Evolutionary conservation across 2,888 invertebrate genomes (phyloP).

Genomic region (Conistra vaccinii): DNA sequence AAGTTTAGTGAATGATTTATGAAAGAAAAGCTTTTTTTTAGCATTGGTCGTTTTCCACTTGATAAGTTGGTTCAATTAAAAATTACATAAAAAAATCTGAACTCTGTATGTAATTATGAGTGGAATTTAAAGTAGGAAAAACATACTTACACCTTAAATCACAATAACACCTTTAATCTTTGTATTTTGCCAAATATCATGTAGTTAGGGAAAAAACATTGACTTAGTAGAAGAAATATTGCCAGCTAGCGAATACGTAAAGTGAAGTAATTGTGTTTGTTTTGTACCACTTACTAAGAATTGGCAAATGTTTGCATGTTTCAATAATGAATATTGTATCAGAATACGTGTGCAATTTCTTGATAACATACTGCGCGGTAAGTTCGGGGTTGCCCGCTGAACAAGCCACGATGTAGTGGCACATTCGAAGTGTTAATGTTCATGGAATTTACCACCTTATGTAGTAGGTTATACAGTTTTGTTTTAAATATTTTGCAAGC

Average conservation of each 20-base stretch:
- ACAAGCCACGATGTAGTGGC: constrained; percentile 14
- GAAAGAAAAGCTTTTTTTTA: neutral
- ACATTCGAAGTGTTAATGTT: neutral
- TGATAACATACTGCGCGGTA: constrained; percentile 53
- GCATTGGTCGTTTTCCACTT: neutral
- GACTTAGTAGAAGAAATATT: constrained; percentile 5
- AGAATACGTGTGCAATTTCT: constrained; percentile 57
- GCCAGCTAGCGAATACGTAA: constrained; percentile 1
- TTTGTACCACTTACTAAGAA: constrained; percentile 9
- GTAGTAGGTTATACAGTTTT: neutral
- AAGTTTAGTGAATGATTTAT: neutral
- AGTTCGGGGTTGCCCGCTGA: constrained; percentile 33
- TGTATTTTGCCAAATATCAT: neutral
- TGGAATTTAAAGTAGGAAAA: neutral
- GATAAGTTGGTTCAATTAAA: neutral
- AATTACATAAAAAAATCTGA: neutral
- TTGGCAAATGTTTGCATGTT: constrained; percentile 25
- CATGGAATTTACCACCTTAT: constrained; percentile 37
- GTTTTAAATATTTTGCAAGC: constrained; percentile 1
- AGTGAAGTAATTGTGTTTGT: constrained; percentile 22
- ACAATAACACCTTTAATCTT: neutral
- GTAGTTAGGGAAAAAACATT: neutral
- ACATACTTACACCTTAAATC: no score
- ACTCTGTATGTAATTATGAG: neutral
- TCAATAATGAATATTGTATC: constrained; percentile 39